Conservation (phyloP, 2,113 vertebrate genomes). For the Dermatemys mawii region DNA sequence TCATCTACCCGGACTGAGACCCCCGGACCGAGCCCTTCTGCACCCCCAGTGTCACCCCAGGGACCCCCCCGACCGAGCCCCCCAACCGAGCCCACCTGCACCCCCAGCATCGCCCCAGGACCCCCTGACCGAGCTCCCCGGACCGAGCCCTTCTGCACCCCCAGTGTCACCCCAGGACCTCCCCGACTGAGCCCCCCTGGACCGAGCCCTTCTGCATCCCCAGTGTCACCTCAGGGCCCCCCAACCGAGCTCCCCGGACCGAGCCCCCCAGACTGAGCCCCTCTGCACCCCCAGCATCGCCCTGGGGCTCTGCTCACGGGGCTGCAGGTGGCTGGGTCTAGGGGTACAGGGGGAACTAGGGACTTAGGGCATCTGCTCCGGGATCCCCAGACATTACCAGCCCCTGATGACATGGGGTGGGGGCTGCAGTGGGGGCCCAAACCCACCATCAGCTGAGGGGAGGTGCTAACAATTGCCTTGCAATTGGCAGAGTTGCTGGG, state of each 20-base stretch:
- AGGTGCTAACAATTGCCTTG: neutral
- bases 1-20: slow-evolving; percentile 91
- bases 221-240: too few relatives aligned
- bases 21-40: neutral
- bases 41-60: neutral
- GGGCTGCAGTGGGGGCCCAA: too few relatives aligned
- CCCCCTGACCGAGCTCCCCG: too few relatives aligned
- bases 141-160: too few relatives aligned
- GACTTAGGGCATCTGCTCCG: neutral
- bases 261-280: too few relatives aligned
- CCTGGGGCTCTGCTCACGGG: neutral
- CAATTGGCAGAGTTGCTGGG: neutral
- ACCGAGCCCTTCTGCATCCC: too few relatives aligned
- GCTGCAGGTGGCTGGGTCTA: neutral
- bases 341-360: neutral
- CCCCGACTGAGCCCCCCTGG: too few relatives aligned
- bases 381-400: neutral
- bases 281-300: too few relatives aligned
- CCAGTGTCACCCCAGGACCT: too few relatives aligned
- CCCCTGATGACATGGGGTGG: neutral
- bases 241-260: fast-evolving
- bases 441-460: too few relatives aligned
- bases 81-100: neutral
- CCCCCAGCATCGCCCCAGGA: too few relatives aligned
- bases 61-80: too few relatives aligned